Base-by-base conservation (phyloP, 23 tunicate species). In the Botrylloides violaceus region DNA sequence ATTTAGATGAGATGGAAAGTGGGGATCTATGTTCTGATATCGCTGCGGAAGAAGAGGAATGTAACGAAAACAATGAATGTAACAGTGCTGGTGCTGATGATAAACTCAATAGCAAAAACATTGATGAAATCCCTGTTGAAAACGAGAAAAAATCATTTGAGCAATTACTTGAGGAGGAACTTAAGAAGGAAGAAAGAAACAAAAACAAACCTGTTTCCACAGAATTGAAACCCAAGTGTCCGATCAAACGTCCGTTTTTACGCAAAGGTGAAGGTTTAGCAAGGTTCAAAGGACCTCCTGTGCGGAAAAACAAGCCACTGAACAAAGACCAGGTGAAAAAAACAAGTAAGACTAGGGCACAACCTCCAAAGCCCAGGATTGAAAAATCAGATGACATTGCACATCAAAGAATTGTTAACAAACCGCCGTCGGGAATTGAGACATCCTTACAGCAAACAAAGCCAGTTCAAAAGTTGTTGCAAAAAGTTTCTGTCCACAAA, bases 271-370 rank as follows among this genome's bases (percentile, higher is more conserved):
- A 90, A 65, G 97, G 97, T 7, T 71, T 77, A 27, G 90, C 97
- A 22, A 83, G 97, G 38, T 90, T 90, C 77, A 90, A 90, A 26
- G 97, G 97, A 0, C 97, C 97, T 26, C 90, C 90, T 2, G 74
- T 64, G 30, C 34, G 64, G n/a, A 61, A 72, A 58, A 7, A 43
- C 53, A 32, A 7, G 5, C 43, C 79, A 61, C 53, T 15, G 12
- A 15, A 9, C 12, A 71, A 71, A 71, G 53, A 65, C 59, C n/a
- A n/a, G n/a, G n/a, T n/a, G n/a, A 72, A 56, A 25, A 20, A 65
- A 36, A 60, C 31, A 4, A 29, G 34, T 2, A 36, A 32, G n/a
- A 21, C 20, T 21, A 12, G 15, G 56, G 22, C 5, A 2, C 31
- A 58, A 32, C 19, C 32, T 49, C 2, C 26, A 29, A 25, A 29